Percentiles rank a stretch among this genome's conserved stretches.
Conservation (phyloP, 2,888 invertebrate genomes). For the Mongoloraphidia duomilia region DNA sequence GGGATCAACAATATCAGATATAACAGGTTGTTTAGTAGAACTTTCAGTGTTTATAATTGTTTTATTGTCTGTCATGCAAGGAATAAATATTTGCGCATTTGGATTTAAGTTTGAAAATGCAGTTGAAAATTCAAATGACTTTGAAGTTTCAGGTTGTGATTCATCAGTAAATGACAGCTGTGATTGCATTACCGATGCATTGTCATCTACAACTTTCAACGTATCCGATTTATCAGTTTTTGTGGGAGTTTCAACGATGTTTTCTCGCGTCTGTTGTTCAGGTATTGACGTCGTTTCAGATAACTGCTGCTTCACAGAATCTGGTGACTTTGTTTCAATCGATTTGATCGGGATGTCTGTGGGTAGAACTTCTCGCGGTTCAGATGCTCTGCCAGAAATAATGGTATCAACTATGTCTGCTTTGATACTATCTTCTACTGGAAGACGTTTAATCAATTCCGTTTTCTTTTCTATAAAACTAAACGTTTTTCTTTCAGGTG, state of each 20-base stretch:
- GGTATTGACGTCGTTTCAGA: no score
- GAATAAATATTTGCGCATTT: constrained; percentile 28
- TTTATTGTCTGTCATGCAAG: constrained; percentile 14
- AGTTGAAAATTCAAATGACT: constrained; percentile 8
- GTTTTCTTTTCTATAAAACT: no score
- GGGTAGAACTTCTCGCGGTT: no score
- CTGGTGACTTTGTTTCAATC: no score
- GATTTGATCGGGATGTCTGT: no score
- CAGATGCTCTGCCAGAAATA: no score
- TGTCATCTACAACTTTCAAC: not conserved
- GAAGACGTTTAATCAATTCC: no score
- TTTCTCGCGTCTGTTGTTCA: not conserved
- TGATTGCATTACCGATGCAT: not conserved
- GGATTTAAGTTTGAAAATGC: constrained; percentile 24
- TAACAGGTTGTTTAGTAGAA: not conserved
- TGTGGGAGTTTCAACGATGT: not conserved
- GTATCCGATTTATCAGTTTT: not conserved
- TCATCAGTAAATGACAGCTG: no score
- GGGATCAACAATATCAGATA: not conserved
- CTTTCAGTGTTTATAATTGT: not conserved
- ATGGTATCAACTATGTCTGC: no score
- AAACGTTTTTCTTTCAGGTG: no score
- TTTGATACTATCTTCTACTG: no score
- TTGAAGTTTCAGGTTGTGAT: constrained; percentile 13
- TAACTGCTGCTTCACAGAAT: no score